phyloP scores from a whole-genome alignment of 2,797 vertebrate species.

The Labeo calbasu region DNA sequence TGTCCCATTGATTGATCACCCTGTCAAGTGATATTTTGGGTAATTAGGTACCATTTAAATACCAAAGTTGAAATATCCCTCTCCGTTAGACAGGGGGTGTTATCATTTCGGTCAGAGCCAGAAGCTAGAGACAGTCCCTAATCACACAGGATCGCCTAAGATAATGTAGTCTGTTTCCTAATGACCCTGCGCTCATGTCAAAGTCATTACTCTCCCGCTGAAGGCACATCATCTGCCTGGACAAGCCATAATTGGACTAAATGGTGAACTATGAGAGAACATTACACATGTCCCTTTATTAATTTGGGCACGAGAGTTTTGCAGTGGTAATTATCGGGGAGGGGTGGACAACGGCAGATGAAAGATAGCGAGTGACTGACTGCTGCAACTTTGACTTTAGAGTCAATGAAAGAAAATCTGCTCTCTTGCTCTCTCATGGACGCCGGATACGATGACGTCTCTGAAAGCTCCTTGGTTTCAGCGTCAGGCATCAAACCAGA shows the following conservation, averaged over 20 bases:
- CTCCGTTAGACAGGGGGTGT: conserved; percentile 67
- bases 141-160: conserved; percentile 78
- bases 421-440: background rate
- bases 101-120: conserved; percentile 82
- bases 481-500: conserved; percentile 68
- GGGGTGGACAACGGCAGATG: conserved; percentile 60
- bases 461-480: conserved; percentile 18
- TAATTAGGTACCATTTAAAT: conserved; percentile 68
- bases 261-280: conserved; percentile 84
- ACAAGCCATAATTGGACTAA: conserved; percentile 83
- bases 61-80: conserved; percentile 64
- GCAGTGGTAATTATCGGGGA: conserved; percentile 82
- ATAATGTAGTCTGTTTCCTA: conserved; percentile 83
- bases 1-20: conserved; percentile 54
- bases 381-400: conserved; percentile 44
- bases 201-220: conserved; percentile 79
- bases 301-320: conserved; percentile 80
- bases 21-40: conserved; percentile 60
- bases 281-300: conserved; percentile 84
- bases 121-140: conserved; percentile 80
- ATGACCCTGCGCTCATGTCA: conserved; percentile 81
- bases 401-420: conserved; percentile 23
- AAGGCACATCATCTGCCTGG: conserved; percentile 77
- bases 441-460: conserved; percentile 23
- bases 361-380: conserved; percentile 51